Percentiles rank a stretch among this genome's conserved stretches.
phyloP scores from a whole-genome alignment of 2,113 vertebrate species.

The Tachysurus fulvidraco region DNA sequence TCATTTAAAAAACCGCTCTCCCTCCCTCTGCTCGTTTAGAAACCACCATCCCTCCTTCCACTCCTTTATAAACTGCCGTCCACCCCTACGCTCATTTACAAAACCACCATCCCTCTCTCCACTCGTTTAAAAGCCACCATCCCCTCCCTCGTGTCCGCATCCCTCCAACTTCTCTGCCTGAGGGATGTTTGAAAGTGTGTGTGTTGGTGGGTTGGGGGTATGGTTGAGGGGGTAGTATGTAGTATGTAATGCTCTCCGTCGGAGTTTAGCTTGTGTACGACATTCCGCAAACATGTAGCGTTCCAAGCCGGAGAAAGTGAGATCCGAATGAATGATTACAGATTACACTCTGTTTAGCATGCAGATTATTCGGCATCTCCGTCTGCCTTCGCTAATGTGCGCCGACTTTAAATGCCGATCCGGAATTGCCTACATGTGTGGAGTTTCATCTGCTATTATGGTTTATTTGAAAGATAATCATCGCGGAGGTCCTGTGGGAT shows the following conservation, averaged over 20 bases:
- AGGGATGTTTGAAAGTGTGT: background rate
- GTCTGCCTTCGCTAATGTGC: conserved; percentile 42
- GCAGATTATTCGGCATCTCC: conserved; percentile 42
- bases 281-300: conserved; percentile 50
- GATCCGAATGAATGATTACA: conserved; percentile 27
- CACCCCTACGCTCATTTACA: conserved; percentile 48
- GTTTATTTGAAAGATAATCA: conserved; percentile 50
- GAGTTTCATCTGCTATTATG: conserved; percentile 45
- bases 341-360: conserved; percentile 36
- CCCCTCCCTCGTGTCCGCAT: conserved; percentile 44
- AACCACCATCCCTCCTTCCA: conserved; percentile 49
- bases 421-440: conserved; percentile 42
- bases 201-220: background rate
- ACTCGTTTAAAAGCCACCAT: conserved; percentile 49
- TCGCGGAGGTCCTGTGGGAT: conserved; percentile 43
- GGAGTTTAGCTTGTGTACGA: conserved; percentile 24
- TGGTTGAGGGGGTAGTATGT: background rate
- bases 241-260: conserved; percentile 21
- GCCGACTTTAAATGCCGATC: conserved; percentile 51
- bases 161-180: conserved; percentile 11
- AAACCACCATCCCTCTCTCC: conserved; percentile 50
- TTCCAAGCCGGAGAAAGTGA: conserved; percentile 22
- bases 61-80: conserved; percentile 49
- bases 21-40: conserved; percentile 43
- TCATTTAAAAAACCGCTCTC: conserved; percentile 49